These are phyloP conservation scores for Salvelinus alpinus DNA, from an alignment of 2,113 vertebrate genomes.

Conservation along the genomic window DNA sequence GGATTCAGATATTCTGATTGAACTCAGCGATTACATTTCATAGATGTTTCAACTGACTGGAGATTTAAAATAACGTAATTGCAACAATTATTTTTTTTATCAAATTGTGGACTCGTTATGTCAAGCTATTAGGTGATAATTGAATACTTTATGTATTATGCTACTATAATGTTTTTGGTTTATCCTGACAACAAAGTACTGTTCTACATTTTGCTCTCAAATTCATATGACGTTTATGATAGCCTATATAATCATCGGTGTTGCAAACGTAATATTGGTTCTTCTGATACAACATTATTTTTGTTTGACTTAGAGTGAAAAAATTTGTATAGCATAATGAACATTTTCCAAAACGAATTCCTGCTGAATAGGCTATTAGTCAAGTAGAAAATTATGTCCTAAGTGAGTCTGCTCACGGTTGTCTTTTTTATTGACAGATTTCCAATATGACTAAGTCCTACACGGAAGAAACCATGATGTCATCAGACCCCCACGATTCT, in stretches of 20 bases:
- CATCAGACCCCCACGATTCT: slow-evolving; percentile 78
- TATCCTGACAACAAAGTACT: background rate
- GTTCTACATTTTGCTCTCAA: no score
- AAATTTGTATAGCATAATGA: no score
- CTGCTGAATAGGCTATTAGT: background rate
- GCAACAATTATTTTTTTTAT: background rate
- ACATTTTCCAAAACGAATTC: no score
- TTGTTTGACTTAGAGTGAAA: no score
- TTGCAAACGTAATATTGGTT: no score
- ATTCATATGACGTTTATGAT: no score
- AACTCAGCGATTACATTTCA: background rate
- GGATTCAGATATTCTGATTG: background rate
- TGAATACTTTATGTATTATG: background rate
- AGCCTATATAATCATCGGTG: no score
- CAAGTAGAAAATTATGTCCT: background rate
- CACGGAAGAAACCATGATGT: slow-evolving; percentile 83
- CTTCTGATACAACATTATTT: no score
- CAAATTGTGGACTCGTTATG: background rate
- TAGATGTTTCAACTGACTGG: background rate
- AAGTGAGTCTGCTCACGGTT: background rate
- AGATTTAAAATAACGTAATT: background rate
- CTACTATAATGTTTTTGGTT: background rate
- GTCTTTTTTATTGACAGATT: slow-evolving; percentile 59
- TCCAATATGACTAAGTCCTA: slow-evolving; percentile 92
- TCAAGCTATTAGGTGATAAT: background rate